Evolutionary conservation across 2,888 invertebrate species (phyloP).

Genomic region (Nasonia oneida): DNA sequence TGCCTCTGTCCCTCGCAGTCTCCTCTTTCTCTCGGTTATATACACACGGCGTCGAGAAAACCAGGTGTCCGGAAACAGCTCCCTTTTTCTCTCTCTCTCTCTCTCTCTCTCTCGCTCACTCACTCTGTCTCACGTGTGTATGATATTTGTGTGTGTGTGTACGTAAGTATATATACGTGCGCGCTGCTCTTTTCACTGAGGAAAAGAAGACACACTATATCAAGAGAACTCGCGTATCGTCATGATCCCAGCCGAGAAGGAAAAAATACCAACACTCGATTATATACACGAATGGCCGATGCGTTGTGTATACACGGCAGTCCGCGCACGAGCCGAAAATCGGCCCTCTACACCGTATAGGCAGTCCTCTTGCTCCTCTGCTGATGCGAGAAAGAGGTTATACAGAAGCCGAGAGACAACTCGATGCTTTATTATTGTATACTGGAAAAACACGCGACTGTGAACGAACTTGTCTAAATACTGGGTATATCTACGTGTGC

Average conservation of each 20-base stretch:
- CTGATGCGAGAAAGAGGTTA: slow-evolving; percentile 1
- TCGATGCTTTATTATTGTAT: neutral
- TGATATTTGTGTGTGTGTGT: neutral
- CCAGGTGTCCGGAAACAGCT: slow-evolving; percentile 9
- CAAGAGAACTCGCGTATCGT: slow-evolving; percentile 27
- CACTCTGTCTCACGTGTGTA: slow-evolving; percentile 3
- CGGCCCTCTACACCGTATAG: neutral
- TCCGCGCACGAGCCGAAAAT: slow-evolving; percentile 13
- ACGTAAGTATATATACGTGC: slow-evolving; percentile 13
- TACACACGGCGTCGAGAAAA: neutral
- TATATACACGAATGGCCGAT: neutral
- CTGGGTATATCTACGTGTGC: neutral
- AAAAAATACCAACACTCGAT: neutral
- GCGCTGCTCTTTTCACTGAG: slow-evolving; percentile 44
- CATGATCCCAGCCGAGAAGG: neutral
- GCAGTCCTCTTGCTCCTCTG: neutral
- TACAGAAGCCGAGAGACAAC: neutral
- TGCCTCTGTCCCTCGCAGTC: neutral
- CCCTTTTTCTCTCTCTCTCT: neutral
- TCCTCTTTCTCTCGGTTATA: neutral
- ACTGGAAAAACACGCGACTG: neutral
- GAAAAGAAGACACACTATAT: slow-evolving; percentile 42
- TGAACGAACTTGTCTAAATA: neutral
- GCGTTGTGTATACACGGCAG: neutral
- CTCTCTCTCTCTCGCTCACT: neutral